Percentiles rank a stretch among this genome's conserved stretches.
Evolutionary conservation across 2,888 invertebrate genomes (phyloP).

Genomic region (Machimus atricapillus): DNA sequence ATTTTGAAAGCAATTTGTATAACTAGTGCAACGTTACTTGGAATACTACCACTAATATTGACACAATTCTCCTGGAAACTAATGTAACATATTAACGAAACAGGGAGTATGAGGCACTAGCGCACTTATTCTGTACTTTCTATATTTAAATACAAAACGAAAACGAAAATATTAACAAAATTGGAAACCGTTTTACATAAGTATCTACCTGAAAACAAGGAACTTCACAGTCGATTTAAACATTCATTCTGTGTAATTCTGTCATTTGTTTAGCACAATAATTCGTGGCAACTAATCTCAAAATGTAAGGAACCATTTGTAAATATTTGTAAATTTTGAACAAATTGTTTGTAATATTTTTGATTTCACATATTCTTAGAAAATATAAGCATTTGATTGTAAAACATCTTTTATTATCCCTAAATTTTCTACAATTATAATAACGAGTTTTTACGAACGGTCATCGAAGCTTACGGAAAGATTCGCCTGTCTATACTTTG

Average conservation of each 20-base stretch:
- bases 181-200: neutral
- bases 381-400: conserved; percentile 40
- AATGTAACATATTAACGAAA: neutral
- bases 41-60: conserved; percentile 1
- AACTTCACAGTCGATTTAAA: neutral
- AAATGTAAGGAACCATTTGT: conserved; percentile 16
- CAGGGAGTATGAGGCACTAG: neutral
- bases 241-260: neutral
- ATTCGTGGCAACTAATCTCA: conserved; percentile 21
- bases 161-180: neutral
- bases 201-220: neutral
- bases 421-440: neutral
- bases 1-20: conserved; percentile 10
- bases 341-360: conserved; percentile 38
- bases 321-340: conserved; percentile 36
- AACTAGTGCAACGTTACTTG: conserved; percentile 22
- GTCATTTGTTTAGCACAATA: conserved; percentile 25
- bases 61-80: neutral
- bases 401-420: neutral
- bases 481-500: too few relatives aligned
- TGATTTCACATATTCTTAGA: conserved; percentile 34
- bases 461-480: too few relatives aligned
- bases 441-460: neutral
- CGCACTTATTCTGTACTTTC: neutral
- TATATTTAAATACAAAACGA: neutral